Evolutionary conservation across 2,888 invertebrate species (phyloP).

Genomic region (Laspeyria flexula): DNA sequence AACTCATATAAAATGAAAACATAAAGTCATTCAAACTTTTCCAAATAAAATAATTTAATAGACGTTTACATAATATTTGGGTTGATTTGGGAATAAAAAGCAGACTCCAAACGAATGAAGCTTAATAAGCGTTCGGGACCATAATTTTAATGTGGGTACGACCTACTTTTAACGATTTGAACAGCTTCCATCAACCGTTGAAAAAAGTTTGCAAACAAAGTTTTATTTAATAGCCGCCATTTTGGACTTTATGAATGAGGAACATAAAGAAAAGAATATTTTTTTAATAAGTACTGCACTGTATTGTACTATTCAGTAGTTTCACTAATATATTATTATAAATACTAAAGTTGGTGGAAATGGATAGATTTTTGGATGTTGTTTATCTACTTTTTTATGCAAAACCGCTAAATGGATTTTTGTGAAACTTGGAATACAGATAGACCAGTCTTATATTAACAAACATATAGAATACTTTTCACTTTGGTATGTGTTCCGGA

Average conservation of each 20-base stretch:
- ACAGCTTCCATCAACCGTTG: neutral
- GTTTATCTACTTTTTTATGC: too few species aligned
- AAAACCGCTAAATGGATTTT: too few species aligned
- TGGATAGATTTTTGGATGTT: too few species aligned
- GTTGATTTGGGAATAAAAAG: neutral
- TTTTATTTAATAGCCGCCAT: neutral
- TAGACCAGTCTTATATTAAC: too few species aligned
- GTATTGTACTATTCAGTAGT: too few species aligned
- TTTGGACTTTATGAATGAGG: neutral
- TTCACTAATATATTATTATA: too few species aligned
- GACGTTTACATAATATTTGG: neutral
- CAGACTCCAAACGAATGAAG: neutral
- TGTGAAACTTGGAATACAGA: too few species aligned
- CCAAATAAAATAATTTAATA: neutral
- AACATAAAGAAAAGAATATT: neutral
- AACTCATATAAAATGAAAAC: neutral
- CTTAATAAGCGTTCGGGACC: neutral
- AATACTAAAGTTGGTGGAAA: too few species aligned
- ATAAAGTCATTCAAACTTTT: neutral
- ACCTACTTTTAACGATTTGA: neutral
- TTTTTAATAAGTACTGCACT: too few species aligned
- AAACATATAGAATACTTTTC: too few species aligned
- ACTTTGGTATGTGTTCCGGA: too few species aligned
- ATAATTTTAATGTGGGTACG: slow-evolving; percentile 3
- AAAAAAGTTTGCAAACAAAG: slow-evolving; percentile 3